Evolutionary conservation across 2,797 vertebrate species (phyloP).

Genomic region (Fistularia tabacaria): DNA sequence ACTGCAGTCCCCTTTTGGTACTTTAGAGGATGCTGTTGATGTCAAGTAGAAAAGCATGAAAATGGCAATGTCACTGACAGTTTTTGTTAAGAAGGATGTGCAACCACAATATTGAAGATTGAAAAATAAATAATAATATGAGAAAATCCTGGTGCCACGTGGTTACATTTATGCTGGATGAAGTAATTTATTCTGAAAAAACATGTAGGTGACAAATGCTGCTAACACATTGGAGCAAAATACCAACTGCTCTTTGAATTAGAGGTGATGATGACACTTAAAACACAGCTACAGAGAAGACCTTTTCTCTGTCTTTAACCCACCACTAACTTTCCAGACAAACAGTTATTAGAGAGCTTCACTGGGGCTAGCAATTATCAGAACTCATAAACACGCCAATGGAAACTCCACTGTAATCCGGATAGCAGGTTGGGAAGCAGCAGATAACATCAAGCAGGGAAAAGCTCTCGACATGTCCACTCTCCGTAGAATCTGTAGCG

Average conservation of each 20-base stretch:
- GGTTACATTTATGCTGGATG: no score
- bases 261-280: no score
- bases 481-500: constrained; percentile 21
- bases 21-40: constrained; percentile 33
- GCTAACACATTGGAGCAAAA: no score
- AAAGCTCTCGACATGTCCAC: constrained; percentile 44
- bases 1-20: constrained; percentile 14
- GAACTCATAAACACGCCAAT: constrained; percentile 34
- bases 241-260: constrained; percentile 20
- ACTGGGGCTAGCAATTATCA: constrained; percentile 33
- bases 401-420: constrained; percentile 25
- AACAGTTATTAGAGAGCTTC: constrained; percentile 38
- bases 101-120: no score
- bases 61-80: background rate
- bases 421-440: constrained; percentile 18
- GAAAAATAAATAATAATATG: no score
- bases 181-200: background rate
- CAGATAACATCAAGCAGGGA: constrained; percentile 19
- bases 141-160: no score
- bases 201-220: background rate
- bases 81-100: no score
- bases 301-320: background rate
- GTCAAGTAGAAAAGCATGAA: constrained; percentile 29
- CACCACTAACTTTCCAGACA: constrained; percentile 25
- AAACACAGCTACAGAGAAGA: no score